These are phyloP conservation scores for Opisthocomus hoazin DNA, from an alignment of 2,113 vertebrate species.

Conservation along the genomic window DNA sequence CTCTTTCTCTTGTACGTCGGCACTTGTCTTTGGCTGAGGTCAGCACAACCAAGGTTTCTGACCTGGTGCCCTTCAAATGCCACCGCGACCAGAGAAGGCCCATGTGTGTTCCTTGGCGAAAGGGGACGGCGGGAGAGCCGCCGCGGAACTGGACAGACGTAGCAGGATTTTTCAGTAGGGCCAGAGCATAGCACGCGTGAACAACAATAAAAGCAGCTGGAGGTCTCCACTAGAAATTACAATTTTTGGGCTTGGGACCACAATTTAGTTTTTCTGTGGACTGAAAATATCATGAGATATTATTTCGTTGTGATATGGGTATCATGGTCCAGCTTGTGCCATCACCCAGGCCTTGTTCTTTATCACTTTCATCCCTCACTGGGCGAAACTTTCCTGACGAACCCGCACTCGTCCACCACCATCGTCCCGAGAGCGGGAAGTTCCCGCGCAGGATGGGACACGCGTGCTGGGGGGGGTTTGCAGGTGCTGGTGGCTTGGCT, in stretches of 20 bases:
- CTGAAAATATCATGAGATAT: neutral
- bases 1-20: accelerated
- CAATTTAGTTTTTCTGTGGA: neutral
- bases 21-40: neutral
- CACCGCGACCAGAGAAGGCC: neutral
- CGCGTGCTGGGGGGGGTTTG: accelerated
- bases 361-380: neutral
- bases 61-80: neutral
- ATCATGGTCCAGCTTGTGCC: neutral
- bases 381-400: neutral
- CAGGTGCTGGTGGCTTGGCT: neutral
- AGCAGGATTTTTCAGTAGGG: neutral
- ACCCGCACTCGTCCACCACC: accelerated
- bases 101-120: neutral
- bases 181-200: neutral
- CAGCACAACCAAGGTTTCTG: neutral
- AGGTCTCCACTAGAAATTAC: neutral
- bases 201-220: neutral
- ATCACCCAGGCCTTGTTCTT: neutral
- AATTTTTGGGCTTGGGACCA: neutral
- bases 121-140: neutral
- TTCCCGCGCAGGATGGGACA: neutral
- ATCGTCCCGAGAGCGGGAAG: neutral
- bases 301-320: neutral
- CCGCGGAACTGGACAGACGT: neutral